Conservation (phyloP, 2,797 vertebrate species). For the Pelodytes ibericus region DNA sequence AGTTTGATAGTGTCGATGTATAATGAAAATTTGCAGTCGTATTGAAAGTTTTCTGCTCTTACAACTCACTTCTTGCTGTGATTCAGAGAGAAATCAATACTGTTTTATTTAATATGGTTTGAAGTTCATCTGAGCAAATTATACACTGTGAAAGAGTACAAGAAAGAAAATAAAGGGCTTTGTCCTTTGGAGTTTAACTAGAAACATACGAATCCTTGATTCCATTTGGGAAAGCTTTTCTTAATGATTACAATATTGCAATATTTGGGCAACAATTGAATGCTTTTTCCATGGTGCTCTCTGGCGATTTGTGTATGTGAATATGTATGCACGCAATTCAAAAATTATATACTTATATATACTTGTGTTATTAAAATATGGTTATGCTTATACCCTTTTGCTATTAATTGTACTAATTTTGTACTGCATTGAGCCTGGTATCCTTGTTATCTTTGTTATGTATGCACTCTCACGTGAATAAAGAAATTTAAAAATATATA, state of each 20-base stretch:
- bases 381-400: too few relatives aligned
- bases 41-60: conserved; percentile 25
- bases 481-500: too few relatives aligned
- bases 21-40: conserved; percentile 26
- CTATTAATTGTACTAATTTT: too few relatives aligned
- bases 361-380: too few relatives aligned
- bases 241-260: not conserved
- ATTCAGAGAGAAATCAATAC: conserved; percentile 31
- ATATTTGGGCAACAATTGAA: not conserved
- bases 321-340: too few relatives aligned
- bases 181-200: conserved; percentile 16
- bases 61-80: conserved; percentile 15
- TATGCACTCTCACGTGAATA: too few relatives aligned
- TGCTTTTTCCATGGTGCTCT: too few relatives aligned
- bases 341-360: too few relatives aligned
- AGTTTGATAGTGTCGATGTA: conserved; percentile 20
- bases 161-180: conserved; percentile 19
- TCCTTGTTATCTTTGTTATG: too few relatives aligned
- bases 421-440: too few relatives aligned
- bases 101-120: conserved; percentile 28
- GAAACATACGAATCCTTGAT: not conserved
- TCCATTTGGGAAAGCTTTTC: not conserved
- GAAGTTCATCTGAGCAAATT: conserved; percentile 26
- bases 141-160: conserved; percentile 5
- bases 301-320: too few relatives aligned